These are phyloP conservation scores for Tinea trinotella DNA, from an alignment of 2,888 invertebrate genomes.

Conservation along the genomic window DNA sequence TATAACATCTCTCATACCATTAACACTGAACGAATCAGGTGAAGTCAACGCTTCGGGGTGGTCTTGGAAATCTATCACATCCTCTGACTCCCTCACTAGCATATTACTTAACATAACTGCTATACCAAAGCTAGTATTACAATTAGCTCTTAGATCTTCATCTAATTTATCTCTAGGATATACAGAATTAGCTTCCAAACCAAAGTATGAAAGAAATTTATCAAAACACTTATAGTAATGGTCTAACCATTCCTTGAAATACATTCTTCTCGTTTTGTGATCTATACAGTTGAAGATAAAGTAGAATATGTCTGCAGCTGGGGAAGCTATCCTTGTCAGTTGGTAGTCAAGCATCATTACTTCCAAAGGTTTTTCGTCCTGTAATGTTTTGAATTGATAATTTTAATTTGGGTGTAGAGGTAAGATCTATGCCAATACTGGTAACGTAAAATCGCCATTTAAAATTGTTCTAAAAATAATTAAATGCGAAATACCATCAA, in stretches of 20 bases:
- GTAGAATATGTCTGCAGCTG: constrained; percentile 33
- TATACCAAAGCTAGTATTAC: constrained; percentile 26
- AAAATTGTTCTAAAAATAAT: too few species aligned
- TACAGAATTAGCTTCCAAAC: constrained; percentile 27
- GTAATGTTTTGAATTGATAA: too few species aligned
- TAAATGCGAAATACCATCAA: too few species aligned
- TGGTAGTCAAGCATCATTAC: constrained; percentile 40
- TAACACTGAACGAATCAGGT: background rate
- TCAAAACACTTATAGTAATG: constrained; percentile 30
- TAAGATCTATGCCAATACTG: too few species aligned
- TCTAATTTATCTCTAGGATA: constrained; percentile 31
- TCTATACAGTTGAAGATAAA: constrained; percentile 36
- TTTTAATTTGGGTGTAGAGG: too few species aligned
- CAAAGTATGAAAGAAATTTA: constrained; percentile 26
- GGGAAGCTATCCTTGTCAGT: constrained; percentile 29
- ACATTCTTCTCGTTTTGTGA: constrained; percentile 28
- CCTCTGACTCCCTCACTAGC: constrained; percentile 26
- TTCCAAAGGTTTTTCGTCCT: constrained; percentile 22
- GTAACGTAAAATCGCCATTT: too few species aligned
- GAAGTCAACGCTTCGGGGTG: background rate
- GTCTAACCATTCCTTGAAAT: constrained; percentile 31
- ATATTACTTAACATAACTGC: constrained; percentile 25
- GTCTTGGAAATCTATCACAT: constrained; percentile 24
- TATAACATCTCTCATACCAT: background rate
- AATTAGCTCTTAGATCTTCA: constrained; percentile 30